A percentile compares a stretch with the other conserved stretches of the same genome.
These are phyloP conservation scores for Fregata magnificens DNA, from an alignment of 2,113 vertebrate genomes.

Conservation along the genomic window DNA sequence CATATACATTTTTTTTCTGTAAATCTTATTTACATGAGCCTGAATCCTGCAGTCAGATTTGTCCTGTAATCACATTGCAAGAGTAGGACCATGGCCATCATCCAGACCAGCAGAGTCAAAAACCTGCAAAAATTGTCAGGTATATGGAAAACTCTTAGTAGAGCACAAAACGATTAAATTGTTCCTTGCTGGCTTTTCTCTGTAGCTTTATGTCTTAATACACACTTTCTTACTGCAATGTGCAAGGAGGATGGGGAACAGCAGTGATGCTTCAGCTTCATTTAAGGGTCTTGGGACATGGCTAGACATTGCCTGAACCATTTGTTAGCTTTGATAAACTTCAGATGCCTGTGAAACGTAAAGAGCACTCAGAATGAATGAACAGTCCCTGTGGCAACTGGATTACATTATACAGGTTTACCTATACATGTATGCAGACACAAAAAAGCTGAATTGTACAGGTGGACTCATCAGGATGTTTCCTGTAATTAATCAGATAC, in stretches of 20 bases:
- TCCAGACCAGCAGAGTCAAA: background rate
- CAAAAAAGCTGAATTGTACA: background rate
- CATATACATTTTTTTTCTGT: background rate
- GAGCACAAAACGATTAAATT: background rate
- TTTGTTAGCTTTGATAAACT: background rate
- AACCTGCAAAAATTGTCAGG: background rate
- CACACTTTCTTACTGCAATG: background rate
- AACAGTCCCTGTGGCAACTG: background rate
- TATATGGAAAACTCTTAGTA: background rate
- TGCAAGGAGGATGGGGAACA: background rate
- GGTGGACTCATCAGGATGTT: background rate
- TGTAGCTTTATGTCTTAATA: background rate
- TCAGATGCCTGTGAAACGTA: background rate
- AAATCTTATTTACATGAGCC: background rate
- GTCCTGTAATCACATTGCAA: background rate
- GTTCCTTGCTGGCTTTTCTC: background rate
- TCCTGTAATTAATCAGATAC: background rate
- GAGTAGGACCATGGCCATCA: background rate
- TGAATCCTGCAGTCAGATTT: background rate
- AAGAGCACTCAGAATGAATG: background rate
- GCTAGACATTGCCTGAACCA: background rate
- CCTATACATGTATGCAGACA: background rate
- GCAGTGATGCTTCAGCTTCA: accelerated
- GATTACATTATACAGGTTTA: background rate
- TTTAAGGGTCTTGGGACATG: background rate